Percentiles rank a stretch among this genome's conserved stretches.
Conservation (phyloP, 2,113 vertebrate genomes). For the Clinocottus analis region DNA sequence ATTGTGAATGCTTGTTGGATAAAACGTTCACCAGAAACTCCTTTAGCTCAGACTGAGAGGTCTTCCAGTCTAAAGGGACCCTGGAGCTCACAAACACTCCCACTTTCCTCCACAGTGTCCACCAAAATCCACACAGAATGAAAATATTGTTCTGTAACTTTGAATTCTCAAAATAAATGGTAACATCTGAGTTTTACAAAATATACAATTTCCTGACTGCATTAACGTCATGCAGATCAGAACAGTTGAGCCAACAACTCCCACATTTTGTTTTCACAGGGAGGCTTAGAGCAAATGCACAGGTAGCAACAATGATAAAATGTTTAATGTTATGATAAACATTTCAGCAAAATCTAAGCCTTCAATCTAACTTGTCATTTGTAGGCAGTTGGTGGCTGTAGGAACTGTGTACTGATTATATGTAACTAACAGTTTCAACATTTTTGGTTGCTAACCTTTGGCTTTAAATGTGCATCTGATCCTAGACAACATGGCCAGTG, state of each 20-base stretch:
- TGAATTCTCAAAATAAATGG: neutral
- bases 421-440: neutral
- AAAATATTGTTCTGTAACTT: neutral
- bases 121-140: neutral
- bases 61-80: too few species aligned
- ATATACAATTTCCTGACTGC: neutral
- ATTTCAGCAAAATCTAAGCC: neutral
- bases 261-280: too few species aligned
- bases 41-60: neutral
- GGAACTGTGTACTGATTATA: neutral
- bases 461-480: neutral
- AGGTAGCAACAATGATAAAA: too few species aligned
- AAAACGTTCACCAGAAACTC: neutral
- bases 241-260: too few species aligned
- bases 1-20: neutral
- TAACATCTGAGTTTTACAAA: too few species aligned
- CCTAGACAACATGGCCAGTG: slow-evolving; percentile 89
- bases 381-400: neutral
- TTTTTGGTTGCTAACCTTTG: neutral
- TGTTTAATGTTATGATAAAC: neutral
- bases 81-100: too few species aligned
- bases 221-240: neutral
- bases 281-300: too few species aligned
- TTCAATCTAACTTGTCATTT: neutral
- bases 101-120: neutral